Evolutionary conservation across 2,888 invertebrate species (phyloP).

Genomic region (Neocrepidodera transversa): DNA sequence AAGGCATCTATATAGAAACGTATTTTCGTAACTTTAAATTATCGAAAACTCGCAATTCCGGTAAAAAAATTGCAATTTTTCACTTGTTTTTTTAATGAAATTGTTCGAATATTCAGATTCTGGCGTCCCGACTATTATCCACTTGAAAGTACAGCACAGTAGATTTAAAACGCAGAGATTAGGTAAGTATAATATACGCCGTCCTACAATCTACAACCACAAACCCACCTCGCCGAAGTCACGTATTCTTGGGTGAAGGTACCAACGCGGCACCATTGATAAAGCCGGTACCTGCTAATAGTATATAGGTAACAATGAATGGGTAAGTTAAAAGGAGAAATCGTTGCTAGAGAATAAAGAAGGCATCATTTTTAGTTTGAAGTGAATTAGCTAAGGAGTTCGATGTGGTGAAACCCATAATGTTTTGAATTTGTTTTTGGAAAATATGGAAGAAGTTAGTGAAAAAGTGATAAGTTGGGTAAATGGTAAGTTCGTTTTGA

Average conservation of each 20-base stretch:
- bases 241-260: background rate
- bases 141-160: background rate
- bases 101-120: no score
- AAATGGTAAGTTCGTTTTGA: background rate
- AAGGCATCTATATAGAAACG: no score
- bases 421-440: background rate
- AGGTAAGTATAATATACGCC: background rate
- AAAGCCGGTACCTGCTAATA: background rate
- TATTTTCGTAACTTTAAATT: no score
- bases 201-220: no score
- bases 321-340: slow-evolving; percentile 7
- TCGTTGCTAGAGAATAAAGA: background rate
- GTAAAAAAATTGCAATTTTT: no score
- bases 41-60: no score
- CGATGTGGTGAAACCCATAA: no score
- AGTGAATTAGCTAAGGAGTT: no score
- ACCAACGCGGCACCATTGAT: slow-evolving; percentile 10
- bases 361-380: background rate
- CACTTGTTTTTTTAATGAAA: no score
- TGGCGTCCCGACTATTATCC: background rate
- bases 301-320: slow-evolving; percentile 2
- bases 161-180: background rate
- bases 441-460: background rate
- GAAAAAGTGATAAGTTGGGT: background rate
- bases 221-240: background rate